Evolutionary conservation across 2,888 invertebrate species (phyloP).

Genomic region (Drosophila quasianomalipes): DNA sequence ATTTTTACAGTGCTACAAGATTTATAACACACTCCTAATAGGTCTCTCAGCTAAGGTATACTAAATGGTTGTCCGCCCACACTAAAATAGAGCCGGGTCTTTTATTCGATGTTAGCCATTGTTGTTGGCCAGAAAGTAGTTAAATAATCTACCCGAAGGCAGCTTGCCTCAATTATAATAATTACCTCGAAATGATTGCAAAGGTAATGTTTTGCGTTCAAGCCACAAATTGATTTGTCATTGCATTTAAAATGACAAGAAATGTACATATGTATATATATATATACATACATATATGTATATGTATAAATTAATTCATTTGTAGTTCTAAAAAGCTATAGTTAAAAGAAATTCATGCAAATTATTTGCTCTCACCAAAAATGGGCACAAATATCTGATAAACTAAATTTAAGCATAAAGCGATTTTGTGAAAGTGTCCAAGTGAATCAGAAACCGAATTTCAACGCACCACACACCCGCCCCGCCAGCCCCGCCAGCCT

Average conservation of each 20-base stretch:
- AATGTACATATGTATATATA: background rate
- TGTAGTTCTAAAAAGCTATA: conserved; percentile 1
- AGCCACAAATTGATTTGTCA: conserved; percentile 69
- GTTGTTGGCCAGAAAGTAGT: conserved; percentile 39
- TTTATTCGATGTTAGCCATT: conserved; percentile 1
- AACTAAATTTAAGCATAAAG: conserved; percentile 33
- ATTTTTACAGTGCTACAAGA: background rate
- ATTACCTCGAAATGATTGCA: conserved; percentile 52
- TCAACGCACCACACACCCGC: background rate
- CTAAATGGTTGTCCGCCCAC: background rate
- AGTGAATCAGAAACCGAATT: conserved; percentile 19
- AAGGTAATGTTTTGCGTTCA: conserved; percentile 17
- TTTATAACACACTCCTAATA: background rate
- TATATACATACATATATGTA: background rate
- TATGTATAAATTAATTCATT: background rate
- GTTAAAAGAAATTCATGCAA: conserved; percentile 58
- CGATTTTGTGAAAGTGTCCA: conserved; percentile 73
- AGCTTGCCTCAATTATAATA: conserved; percentile 36
- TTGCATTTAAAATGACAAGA: conserved; percentile 42
- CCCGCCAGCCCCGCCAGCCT: background rate
- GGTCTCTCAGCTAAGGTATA: background rate
- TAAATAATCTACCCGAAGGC: conserved; percentile 32
- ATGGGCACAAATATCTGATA: conserved; percentile 64
- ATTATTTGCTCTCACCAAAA: conserved; percentile 44
- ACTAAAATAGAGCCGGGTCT: background rate